Evolutionary conservation across 30 jellyfish, hydroid and myxozoan genomes (phyloP), one percentile per base, ranked within the genome.

Genomic region (Chrysaora quinquecirrha): DNA sequence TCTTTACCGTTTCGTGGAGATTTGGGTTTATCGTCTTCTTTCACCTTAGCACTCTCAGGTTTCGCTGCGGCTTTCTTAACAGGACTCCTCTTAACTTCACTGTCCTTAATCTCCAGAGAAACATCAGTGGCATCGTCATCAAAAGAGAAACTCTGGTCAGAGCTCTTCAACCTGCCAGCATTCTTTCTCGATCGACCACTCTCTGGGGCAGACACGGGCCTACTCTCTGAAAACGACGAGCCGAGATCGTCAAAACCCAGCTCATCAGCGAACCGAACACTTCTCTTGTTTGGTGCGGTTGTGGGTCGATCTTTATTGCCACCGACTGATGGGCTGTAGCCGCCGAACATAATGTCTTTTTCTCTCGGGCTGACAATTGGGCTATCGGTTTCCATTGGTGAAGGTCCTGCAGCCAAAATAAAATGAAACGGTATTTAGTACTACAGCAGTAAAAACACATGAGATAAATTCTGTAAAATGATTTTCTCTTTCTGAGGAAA

Each of bases 181-280:
- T 28, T 54, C 61, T 47, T 77, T 76, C 28, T 54, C 32, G 86
- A 66, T 18, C 78, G 90, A 46, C 88, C 89, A 35, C 83, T 78
- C 34, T 54, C 84, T 25, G 88, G 88, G 9, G 84, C 85, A 28
- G 98, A 38, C 1, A 89, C 67, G 46, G 98, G 86, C 54, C 87
- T 65, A 27, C 94, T 82, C 4, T 87, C 87, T 34, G 93, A 35
- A 75, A 78, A 63, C 12, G 87, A 72, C 19, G 68, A 23, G 65
- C 85, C 98, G 30, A 84, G 64, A n/a, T 84, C 83, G 38, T 82
- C 97, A 24, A 89, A 74, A 22, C 98, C 98, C 0, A 91, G 95
- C 38, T 91, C 98, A 34, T 86, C 94, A 14, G 98, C 98, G 75
- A 91, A 91, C 33, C 98, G 90, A 33, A 91, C 98, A 71, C 96